Base-by-base conservation (phyloP, 1,140 invertebrate genomes). In the Elymnias hypermnestra region DNA sequence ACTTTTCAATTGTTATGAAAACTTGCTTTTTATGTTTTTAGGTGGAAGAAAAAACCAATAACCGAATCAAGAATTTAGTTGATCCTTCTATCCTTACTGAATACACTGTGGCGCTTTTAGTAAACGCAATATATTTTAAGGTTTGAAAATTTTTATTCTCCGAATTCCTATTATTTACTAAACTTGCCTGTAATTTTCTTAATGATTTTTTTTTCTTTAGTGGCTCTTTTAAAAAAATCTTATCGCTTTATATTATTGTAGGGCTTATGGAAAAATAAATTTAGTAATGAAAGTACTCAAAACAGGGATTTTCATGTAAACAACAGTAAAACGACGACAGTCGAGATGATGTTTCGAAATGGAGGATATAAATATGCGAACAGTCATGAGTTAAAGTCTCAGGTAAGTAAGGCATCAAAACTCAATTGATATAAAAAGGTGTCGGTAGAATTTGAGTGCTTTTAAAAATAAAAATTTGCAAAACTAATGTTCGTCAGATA, bases 51-150 rank as follows among this genome's bases (percentile, higher is more conserved):
- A 84, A 91, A 63, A 95, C 94, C 0, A 86, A 90, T 46, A 81
- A 91, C 45, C 91, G 90, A 72, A 93, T 94, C 48, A 88, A 87
- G 40, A 70, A 93, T 63, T 67, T 94, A 10, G 79, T 94, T 26
- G 54, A 76, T 18, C 48, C 79, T 63, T 87, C 69, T 45, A 66
- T 69, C 45, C 79, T 92, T 7, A 46, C 84, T 46, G 55, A 67
- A 3, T 50, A 77, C 10, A 90, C 89, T 48, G 85, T 64, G 41
- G 28, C 93, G 84, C 95, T 7, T n/a, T 72, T 95, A 8, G 53
- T 57, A 8, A 63, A 66, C 22, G 53, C 63, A 9, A 55, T 62
- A 15, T 65, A 62, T 25, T 65, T 65, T 37, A 51, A 62, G 48
- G 56, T 63, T 41, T 0, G 44, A 36, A n/a, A n/a, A n/a, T n/a